A percentile compares a stretch with the other conserved stretches of the same genome.
phyloP scores from a whole-genome alignment of 92 coral and sea anemone species.

The Palythoa grandiflora region DNA sequence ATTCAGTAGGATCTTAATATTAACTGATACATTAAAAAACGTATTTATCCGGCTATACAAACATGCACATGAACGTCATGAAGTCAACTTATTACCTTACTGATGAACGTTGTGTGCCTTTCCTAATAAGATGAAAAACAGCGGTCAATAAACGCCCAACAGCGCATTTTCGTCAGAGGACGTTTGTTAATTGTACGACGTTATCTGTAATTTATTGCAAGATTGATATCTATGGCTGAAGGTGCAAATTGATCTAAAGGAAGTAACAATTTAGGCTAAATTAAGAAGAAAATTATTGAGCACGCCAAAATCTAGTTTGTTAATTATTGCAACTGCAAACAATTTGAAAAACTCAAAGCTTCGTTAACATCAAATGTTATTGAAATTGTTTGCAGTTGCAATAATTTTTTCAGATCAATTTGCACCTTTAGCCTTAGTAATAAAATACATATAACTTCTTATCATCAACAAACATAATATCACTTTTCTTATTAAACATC shows the following conservation, averaged over 20 bases:
- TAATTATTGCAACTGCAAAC: too few species aligned
- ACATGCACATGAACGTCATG: background rate
- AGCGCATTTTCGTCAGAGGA: background rate
- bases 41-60: background rate
- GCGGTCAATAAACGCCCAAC: background rate
- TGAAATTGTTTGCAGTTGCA: background rate
- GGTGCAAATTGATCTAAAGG: too few species aligned
- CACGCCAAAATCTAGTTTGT: too few species aligned
- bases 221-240: too few species aligned
- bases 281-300: too few species aligned
- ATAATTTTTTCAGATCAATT: background rate
- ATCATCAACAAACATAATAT: slow-evolving; percentile 21
- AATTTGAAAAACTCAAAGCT: too few species aligned
- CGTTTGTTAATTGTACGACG: too few species aligned
- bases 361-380: background rate
- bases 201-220: too few species aligned
- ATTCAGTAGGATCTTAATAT: background rate
- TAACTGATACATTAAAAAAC: background rate
- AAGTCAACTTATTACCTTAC: too few species aligned
- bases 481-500: background rate
- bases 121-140: background rate
- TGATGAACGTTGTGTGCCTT: too few species aligned
- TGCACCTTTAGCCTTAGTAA: background rate
- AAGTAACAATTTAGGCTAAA: too few species aligned
- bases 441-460: background rate